phyloP scores from a whole-genome alignment of 2,797 vertebrate genomes.

The Calcarius lapponicus region DNA sequence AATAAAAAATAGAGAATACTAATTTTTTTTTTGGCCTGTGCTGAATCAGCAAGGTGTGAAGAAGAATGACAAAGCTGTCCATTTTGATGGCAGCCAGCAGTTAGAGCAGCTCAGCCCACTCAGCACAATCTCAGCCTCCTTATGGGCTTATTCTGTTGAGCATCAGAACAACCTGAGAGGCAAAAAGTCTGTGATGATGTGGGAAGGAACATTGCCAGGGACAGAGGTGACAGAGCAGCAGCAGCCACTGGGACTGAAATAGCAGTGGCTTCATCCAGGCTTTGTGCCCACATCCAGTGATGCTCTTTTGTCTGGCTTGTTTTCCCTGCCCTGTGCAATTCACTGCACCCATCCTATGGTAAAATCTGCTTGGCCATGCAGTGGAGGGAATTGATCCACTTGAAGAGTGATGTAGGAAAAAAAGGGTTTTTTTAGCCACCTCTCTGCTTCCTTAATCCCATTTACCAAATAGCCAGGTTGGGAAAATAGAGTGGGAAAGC shows the following conservation, averaged over 20 bases:
- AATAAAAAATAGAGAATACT: neutral
- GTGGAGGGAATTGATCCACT: neutral
- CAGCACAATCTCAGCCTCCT: neutral
- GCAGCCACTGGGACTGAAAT: neutral
- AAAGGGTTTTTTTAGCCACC: neutral
- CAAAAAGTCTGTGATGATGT: neutral
- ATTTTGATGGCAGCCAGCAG: neutral
- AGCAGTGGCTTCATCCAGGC: neutral
- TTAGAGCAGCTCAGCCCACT: neutral
- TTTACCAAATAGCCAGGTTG: neutral
- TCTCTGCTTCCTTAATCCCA: neutral
- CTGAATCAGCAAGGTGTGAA: neutral
- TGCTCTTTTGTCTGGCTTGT: conserved; percentile 5
- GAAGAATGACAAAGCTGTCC: neutral
- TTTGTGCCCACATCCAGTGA: neutral
- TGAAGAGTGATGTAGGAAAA: neutral
- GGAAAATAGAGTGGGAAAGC: neutral
- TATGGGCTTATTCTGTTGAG: neutral
- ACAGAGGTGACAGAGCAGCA: neutral
- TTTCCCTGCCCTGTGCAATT: neutral
- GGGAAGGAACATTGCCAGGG: neutral
- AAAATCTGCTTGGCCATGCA: neutral
- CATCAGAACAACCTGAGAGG: neutral
- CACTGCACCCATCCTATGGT: neutral
- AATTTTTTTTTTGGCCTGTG: neutral